A percentile compares a stretch with the other conserved stretches of the same genome.
These are phyloP conservation scores for Xenus cinereus DNA, from an alignment of 2,113 vertebrate genomes.

Conservation along the genomic window DNA sequence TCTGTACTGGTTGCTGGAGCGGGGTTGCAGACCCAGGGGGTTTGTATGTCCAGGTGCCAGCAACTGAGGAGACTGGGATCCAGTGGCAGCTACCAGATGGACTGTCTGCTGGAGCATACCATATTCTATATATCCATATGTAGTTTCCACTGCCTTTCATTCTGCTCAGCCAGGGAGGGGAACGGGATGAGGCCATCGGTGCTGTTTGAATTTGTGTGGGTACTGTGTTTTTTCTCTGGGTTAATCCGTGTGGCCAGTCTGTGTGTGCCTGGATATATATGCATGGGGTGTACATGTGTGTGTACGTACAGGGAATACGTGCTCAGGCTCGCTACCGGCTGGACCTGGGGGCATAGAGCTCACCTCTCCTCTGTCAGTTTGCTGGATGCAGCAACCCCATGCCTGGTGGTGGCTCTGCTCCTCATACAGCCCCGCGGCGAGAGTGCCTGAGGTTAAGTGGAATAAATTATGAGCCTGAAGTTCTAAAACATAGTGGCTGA, in stretches of 20 bases:
- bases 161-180: background rate
- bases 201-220: background rate
- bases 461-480: constrained; percentile 37
- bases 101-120: no score
- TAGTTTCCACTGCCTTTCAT: background rate
- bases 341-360: background rate
- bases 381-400: background rate
- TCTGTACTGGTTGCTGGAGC: background rate
- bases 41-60: fast-evolving
- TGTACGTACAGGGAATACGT: background rate
- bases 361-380: background rate
- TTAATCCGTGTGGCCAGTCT: background rate
- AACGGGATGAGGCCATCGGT: background rate
- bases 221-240: background rate
- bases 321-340: background rate
- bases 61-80: background rate
- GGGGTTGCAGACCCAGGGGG: background rate
- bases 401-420: background rate
- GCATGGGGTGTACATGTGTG: background rate
- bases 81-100: background rate
- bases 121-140: no score
- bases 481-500: background rate
- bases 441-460: constrained; percentile 19
- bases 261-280: background rate
- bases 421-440: background rate